Evolutionary conservation across 2,797 vertebrate genomes (phyloP).

Genomic region (Pangasius macronema): DNA sequence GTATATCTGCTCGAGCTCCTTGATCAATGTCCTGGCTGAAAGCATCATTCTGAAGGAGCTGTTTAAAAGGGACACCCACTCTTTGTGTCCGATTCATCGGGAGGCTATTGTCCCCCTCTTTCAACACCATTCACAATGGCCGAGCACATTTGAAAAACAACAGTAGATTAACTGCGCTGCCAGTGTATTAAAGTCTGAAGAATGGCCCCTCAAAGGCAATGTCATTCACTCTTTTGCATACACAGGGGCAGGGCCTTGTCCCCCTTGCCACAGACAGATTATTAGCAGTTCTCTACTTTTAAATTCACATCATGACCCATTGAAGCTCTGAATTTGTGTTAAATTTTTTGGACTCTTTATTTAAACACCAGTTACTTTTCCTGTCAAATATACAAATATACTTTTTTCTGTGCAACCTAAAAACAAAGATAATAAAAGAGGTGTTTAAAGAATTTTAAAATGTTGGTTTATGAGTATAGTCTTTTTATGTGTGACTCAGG

Average conservation of each 20-base stretch:
- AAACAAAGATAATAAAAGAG: background rate
- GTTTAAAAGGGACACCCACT: slow-evolving; percentile 65
- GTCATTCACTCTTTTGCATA: slow-evolving; percentile 63
- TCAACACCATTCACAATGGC: slow-evolving; percentile 63
- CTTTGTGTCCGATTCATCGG: slow-evolving; percentile 64
- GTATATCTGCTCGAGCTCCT: slow-evolving; percentile 55
- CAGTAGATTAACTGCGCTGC: slow-evolving; percentile 70
- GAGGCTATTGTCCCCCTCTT: slow-evolving; percentile 62
- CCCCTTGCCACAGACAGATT: slow-evolving; percentile 58
- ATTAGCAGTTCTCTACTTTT: slow-evolving; percentile 41
- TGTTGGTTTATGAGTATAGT: background rate
- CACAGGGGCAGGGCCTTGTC: slow-evolving; percentile 55
- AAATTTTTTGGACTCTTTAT: background rate
- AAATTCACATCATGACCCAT: slow-evolving; percentile 40
- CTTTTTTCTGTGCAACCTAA: background rate
- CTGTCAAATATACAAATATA: background rate
- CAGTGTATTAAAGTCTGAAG: slow-evolving; percentile 68
- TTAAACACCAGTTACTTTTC: background rate
- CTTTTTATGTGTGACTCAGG: background rate
- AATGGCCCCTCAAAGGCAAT: slow-evolving; percentile 61
- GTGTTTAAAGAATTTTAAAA: background rate
- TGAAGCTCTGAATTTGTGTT: slow-evolving; percentile 9
- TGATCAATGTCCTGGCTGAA: slow-evolving; percentile 63
- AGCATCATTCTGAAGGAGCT: slow-evolving; percentile 60
- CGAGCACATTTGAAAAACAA: slow-evolving; percentile 66